Base-by-base conservation (phyloP, 2,797 vertebrate genomes). In the Notamacropus eugenii region DNA sequence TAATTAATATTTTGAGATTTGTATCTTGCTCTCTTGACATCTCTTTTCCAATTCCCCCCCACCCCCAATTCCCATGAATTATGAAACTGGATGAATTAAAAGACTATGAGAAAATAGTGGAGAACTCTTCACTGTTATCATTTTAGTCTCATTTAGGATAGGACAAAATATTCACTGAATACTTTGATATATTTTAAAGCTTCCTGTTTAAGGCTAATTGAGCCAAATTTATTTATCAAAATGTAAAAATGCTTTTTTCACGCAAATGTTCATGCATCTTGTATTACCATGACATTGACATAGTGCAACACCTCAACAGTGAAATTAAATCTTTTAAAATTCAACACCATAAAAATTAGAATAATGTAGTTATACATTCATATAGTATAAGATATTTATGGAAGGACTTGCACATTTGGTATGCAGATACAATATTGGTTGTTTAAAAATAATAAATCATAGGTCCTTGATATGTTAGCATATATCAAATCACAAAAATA, bases 321-420 rank as follows among this genome's bases (percentile, higher is more conserved):
- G 54, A 92, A 96, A 94, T 92, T 14, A 55, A 16, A 92, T 46
- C 95, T 96, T 92, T 54, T 52, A 96, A 97, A 96, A n/a, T 91
- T 90, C 90, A 95, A 93, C 16, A 74, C 0, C 95, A 46, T 91
- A 91, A 92, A 93, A 96, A 95, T 94, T 97, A 93, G 90, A 94
- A 93, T 22, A 95, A 27, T 57, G 90, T 92, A 93, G 82, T 57
- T 91, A 90, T 90, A 90, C 56, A 92, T 29, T 94, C 58, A 31
- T 90, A 46, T 91, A 93, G 59, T 97, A 92, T 9, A 34, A 12
- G 40, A 97, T 14, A 94, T 54, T 90, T 92, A 92, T 93, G 54
- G 28, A 74, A 0, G 93, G 52, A 9, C 5, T 93, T 82, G 91
- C 29, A 93, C 52, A 93, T 22, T 87, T 27, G 22, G 22, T 14